A percentile compares a stretch with the other conserved stretches of the same genome.
phyloP scores from a whole-genome alignment of 2,888 invertebrate genomes.

The Nycteola revayana region DNA sequence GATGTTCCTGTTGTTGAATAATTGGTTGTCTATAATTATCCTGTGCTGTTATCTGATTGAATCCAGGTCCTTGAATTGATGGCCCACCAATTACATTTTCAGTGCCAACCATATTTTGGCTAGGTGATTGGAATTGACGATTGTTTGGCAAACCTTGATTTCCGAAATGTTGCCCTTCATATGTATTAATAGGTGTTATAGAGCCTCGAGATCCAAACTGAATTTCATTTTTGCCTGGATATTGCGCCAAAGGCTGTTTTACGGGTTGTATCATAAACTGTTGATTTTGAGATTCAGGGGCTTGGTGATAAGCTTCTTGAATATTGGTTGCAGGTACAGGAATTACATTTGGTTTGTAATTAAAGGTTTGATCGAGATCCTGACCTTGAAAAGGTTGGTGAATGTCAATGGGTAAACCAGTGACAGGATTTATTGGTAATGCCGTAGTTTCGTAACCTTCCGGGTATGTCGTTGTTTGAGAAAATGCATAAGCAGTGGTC shows the following conservation, averaged over 20 bases:
- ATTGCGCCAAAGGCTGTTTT: conserved; percentile 7
- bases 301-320: too few relatives aligned
- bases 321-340: too few relatives aligned
- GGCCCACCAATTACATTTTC: not conserved
- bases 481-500: conserved; percentile 47
- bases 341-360: too few relatives aligned
- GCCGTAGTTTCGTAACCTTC: conserved; percentile 26
- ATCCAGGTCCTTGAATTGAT: conserved; percentile 2
- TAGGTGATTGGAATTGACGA: too few relatives aligned
- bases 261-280: not conserved
- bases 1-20: conserved; percentile 1
- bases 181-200: too few relatives aligned
- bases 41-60: conserved; percentile 5
- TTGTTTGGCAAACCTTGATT: too few relatives aligned
- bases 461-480: conserved; percentile 48
- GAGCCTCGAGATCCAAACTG: not conserved
- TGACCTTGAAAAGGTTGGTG: not conserved
- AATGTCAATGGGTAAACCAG: conserved; percentile 17
- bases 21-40: conserved; percentile 4
- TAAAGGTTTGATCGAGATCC: too few relatives aligned
- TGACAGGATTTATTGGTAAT: conserved; percentile 16
- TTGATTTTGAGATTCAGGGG: too few relatives aligned
- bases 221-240: conserved; percentile 7
- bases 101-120: too few relatives aligned
- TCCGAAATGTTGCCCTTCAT: too few relatives aligned